Conservation (phyloP, 2,888 invertebrate species). For the Drosophila neoperkinsi region DNA sequence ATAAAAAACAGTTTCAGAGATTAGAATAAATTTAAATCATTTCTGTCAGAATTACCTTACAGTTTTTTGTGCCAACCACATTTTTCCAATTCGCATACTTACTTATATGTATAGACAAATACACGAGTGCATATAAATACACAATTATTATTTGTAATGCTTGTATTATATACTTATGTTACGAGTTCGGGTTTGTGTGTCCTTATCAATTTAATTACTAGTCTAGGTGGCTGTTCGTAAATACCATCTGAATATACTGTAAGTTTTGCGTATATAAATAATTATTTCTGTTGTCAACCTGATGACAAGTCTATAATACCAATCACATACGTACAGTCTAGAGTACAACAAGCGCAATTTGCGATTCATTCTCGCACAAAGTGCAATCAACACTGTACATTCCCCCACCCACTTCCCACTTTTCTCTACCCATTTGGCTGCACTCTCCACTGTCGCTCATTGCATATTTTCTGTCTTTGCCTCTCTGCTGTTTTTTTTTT, state of each 20-base stretch:
- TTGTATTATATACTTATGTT: background rate
- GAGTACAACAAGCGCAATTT: conserved; percentile 47
- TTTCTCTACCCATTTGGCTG: conserved; percentile 9
- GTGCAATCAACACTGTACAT: conserved; percentile 63
- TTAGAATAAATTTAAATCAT: background rate
- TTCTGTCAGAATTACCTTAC: background rate
- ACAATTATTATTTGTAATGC: background rate
- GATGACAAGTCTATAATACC: conserved; percentile 23
- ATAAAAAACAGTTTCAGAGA: background rate
- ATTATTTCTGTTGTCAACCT: conserved; percentile 4
- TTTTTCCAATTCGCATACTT: background rate
- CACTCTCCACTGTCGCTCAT: conserved; percentile 13
- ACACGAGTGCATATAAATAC: background rate
- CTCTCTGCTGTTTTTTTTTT: conserved; percentile 19
- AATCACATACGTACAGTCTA: conserved; percentile 10
- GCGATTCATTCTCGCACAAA: conserved; percentile 60
- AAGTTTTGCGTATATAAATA: background rate
- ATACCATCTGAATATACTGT: background rate
- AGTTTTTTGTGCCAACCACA: background rate
- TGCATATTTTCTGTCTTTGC: conserved; percentile 18
- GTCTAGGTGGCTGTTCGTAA: background rate
- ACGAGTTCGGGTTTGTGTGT: background rate
- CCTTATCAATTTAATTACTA: background rate
- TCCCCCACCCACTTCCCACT: background rate
- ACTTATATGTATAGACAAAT: background rate